Evolutionary conservation across 2,797 vertebrate species (phyloP).

Genomic region (Sebastes steindachneri): DNA sequence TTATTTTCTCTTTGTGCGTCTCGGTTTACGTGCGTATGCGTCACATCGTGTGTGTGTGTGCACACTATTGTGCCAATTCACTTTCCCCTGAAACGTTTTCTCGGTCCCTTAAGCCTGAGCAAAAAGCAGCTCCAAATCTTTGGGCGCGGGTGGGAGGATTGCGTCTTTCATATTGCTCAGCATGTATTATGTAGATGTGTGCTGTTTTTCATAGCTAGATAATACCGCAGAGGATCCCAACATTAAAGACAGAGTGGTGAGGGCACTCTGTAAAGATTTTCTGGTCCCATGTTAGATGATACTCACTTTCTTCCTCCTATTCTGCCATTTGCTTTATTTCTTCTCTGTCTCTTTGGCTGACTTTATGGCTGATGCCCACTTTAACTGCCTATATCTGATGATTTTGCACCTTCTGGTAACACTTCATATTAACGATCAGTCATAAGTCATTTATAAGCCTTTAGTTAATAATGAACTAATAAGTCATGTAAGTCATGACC

Average conservation of each 20-base stretch:
- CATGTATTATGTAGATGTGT: slow-evolving; percentile 70
- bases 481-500: neutral
- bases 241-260: slow-evolving; percentile 43
- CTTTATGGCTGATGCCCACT: neutral
- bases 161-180: slow-evolving; percentile 60
- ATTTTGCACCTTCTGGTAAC: neutral
- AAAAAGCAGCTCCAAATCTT: slow-evolving; percentile 60
- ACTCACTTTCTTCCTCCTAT: neutral
- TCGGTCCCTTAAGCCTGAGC: slow-evolving; percentile 38
- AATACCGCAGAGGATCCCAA: slow-evolving; percentile 44
- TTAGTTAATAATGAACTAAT: no score
- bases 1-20: slow-evolving; percentile 36
- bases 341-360: neutral
- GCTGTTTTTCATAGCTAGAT: slow-evolving; percentile 55
- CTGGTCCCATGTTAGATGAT: slow-evolving; percentile 12
- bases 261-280: slow-evolving; percentile 21
- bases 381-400: neutral
- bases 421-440: neutral
- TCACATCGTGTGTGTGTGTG: slow-evolving; percentile 15
- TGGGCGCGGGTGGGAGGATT: slow-evolving; percentile 59
- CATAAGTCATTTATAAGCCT: no score
- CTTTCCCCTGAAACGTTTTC: neutral
- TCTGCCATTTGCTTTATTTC: neutral
- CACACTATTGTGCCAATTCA: slow-evolving; percentile 3
- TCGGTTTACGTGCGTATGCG: neutral